A percentile compares a stretch with the other conserved stretches of the same genome.
phyloP scores from a whole-genome alignment of 2,888 invertebrate genomes.

The Ecdyonurus torrentis region DNA sequence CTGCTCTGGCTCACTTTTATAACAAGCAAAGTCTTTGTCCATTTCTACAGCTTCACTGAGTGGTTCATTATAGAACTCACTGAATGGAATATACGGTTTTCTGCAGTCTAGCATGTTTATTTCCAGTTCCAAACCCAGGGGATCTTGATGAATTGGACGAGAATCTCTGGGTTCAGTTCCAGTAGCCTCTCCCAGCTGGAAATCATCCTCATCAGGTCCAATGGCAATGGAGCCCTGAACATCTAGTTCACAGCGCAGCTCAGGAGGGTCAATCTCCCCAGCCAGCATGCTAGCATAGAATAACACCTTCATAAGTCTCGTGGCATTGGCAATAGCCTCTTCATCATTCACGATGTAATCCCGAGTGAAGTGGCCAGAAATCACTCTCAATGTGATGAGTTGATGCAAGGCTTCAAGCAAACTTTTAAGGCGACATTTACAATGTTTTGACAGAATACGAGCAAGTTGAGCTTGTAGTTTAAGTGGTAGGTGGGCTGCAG shows the following conservation, averaged over 20 bases:
- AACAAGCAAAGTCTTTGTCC: constrained; percentile 85
- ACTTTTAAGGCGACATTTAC: constrained; percentile 41
- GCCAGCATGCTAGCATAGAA: constrained; percentile 80
- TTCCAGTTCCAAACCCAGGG: constrained; percentile 53
- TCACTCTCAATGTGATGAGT: constrained; percentile 68
- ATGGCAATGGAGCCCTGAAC: constrained; percentile 28
- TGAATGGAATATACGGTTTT: constrained; percentile 64
- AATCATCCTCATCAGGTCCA: constrained; percentile 31
- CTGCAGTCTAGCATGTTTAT: constrained; percentile 66
- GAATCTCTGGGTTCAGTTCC: constrained; percentile 28
- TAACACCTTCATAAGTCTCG: constrained; percentile 78
- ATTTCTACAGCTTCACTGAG: constrained; percentile 85
- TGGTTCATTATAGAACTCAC: constrained; percentile 89
- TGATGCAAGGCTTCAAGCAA: constrained; percentile 65
- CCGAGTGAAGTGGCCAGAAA: constrained; percentile 52
- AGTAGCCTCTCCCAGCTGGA: constrained; percentile 28
- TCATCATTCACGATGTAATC: constrained; percentile 73
- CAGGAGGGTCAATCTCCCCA: constrained; percentile 53
- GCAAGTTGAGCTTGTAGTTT: constrained; percentile 65
- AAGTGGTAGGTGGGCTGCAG: constrained; percentile 53
- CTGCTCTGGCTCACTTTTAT: constrained; percentile 44
- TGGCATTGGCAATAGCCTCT: constrained; percentile 63
- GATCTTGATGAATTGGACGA: constrained; percentile 34
- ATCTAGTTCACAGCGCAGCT: constrained; percentile 37
- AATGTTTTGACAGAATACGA: constrained; percentile 57